Conservation (phyloP, 2,113 vertebrate genomes). For the Progne subis region DNA sequence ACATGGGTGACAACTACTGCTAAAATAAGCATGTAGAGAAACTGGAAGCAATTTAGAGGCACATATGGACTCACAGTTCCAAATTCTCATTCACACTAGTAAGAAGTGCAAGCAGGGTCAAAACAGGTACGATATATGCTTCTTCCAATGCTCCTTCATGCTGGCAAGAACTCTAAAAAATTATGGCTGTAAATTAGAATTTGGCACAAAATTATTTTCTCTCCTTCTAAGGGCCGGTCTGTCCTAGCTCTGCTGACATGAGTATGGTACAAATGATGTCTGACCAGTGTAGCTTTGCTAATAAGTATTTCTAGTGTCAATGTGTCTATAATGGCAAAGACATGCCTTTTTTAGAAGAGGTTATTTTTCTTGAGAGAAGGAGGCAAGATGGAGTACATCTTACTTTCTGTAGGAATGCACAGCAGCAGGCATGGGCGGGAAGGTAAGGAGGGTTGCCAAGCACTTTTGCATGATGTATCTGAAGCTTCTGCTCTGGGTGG, state of each 20-base stretch:
- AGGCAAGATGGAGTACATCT: not conserved
- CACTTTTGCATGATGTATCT: not conserved
- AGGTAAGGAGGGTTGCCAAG: not conserved
- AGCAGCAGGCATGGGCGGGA: not conserved
- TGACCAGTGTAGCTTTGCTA: not conserved
- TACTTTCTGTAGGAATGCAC: not conserved
- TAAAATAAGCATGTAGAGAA: slow-evolving; percentile 51
- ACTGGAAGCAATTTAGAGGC: slow-evolving; percentile 27
- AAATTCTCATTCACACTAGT: slow-evolving; percentile 12
- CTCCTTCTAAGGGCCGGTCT: not conserved
- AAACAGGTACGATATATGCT: not conserved
- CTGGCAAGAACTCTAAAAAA: not conserved
- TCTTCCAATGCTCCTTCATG: not conserved
- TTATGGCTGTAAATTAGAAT: not conserved
- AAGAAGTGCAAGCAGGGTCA: slow-evolving; percentile 20
- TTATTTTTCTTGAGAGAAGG: not conserved
- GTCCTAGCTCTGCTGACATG: not conserved
- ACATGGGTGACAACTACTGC: slow-evolving; percentile 42
- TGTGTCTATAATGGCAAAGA: not conserved
- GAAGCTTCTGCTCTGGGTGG: not conserved
- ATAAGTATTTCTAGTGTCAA: not conserved
- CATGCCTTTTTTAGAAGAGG: not conserved
- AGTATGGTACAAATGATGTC: not conserved
- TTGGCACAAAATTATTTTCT: not conserved
- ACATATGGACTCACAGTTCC: not conserved